Evolutionary conservation across 2,888 invertebrate species (phyloP), one percentile per base, ranked within the genome.

Genomic region (Lasiommata megera): DNA sequence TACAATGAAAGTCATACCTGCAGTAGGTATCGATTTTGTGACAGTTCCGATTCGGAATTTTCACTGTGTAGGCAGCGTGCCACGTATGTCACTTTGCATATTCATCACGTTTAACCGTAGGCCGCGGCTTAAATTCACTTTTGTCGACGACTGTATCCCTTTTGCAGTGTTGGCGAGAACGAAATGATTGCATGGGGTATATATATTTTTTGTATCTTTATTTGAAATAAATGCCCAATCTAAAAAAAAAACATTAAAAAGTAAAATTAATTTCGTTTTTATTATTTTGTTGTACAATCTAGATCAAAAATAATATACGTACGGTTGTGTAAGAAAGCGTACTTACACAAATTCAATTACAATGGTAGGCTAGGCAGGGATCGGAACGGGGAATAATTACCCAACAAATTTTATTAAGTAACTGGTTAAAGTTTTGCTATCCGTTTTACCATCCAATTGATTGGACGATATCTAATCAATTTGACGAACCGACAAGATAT

Each of bases 61-160:
- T 57, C 29, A 34, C 54, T 28, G 54, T 56, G 59, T 54, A 60
- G 57, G 57, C 40, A 52, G 52, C 53, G 54, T 50, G 34, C 48
- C 51, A 56, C 59, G 59, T 59, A 46, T 68, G 68, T 68, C 69
- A 73, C 67, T 80, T 77, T 77, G 73, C 77, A 79, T 80, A 79
- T 77, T 77, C 77, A 80, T 77, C 74, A 66, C 67, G 67, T 69
- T 65, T 70, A 69, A 72, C 72, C 68, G 60, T 71, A 67, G 61
- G 68, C 65, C 64, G 70, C 66, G 67, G 67, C 66, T 58, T 62
- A 67, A 65, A 64, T 67, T 67, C 68, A 66, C 66, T 68, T 68
- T 67, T 67, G 67, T 64, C 61, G 63, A 62, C 61, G 62, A 69
- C 61, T 66, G 66, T 69, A 65, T 54, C 59, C 56, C 56, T 56